Evolutionary conservation across 2,113 vertebrate species (phyloP), one percentile per base, ranked within the genome.

Genomic region (Chitala chitala): DNA sequence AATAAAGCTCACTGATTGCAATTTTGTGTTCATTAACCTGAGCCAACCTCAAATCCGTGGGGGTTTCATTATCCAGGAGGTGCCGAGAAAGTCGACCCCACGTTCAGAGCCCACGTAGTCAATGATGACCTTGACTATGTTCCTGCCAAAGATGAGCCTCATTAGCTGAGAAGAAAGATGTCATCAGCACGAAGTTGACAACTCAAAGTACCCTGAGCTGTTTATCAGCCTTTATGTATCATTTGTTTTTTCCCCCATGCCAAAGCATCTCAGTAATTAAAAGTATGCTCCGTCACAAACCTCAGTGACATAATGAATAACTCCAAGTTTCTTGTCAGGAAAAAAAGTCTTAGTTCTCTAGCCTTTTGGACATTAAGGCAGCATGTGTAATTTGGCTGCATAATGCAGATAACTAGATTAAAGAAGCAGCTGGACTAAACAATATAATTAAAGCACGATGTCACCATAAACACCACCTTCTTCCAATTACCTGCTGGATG

Each of bases 61-160:
- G 87, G 86, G 83, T 69, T 91, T 93, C 86, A 91, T 93, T 93
- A 92, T 51, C 78, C 82, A 61, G 79, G 83, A 87, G 64, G 76
- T 84, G 78, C 2, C 3, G 1, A 46, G 48, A 26, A 64, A 75
- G 61, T 79, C 8, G 81, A 70, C 85, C 77, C 73, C 50, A 66
- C 74, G 69, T 58, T 83, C 48, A 72, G 76, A 79, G 77, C 81
- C 73, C 74, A 78, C 76, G 71, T 77, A 80, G 65, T 71, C 24
- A 31, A 46, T 36, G 64, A 31, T 73, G 78, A 88, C 84, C 78
- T 86, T 83, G 82, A 75, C 42, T 88, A 85, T 85, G 77, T 82
- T 85, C 83, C 74, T 81, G 84, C 78, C 79, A 68, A 74, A 54
- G 80, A 82, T 69, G 71, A 78, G 51, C 76, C 80, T 86, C 87